Conservation (phyloP, 35 echinoderm and acorn worm species). For the Heliocidaris erythrogramma region DNA sequence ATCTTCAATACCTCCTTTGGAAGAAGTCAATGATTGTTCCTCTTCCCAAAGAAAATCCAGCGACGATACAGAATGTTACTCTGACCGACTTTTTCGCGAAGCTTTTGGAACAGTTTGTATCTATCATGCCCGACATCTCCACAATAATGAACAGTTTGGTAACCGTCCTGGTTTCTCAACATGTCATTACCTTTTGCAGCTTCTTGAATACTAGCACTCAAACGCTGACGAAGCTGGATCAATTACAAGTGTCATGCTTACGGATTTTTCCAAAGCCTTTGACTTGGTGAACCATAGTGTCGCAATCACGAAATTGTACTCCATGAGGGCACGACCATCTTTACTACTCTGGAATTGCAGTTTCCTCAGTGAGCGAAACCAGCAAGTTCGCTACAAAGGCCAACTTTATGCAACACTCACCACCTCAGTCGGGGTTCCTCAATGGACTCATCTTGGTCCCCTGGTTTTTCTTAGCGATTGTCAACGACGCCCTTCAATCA, state of each 20-base stretch:
- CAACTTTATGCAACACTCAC: not conserved
- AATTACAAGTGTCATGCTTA: constrained; percentile 41
- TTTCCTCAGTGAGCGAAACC: not conserved
- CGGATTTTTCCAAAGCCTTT: constrained; percentile 68
- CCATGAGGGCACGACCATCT: too few relatives aligned
- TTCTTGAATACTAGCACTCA: not conserved
- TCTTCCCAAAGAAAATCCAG: not conserved
- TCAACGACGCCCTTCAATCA: too few relatives aligned
- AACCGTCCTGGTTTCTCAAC: not conserved
- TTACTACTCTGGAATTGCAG: not conserved
- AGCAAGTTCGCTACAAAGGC: not conserved
- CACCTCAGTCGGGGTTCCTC: not conserved
- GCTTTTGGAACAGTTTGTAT: not conserved
- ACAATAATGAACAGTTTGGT: not conserved
- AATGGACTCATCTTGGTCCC: not conserved
- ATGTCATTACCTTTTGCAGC: not conserved
- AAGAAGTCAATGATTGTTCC: not conserved
- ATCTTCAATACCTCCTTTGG: not conserved
- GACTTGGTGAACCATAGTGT: constrained; percentile 61
- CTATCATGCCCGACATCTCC: not conserved
- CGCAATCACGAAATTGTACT: too few relatives aligned
- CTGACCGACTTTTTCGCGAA: not conserved
- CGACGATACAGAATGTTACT: not conserved
- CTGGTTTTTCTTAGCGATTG: too few relatives aligned
- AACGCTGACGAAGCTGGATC: not conserved